Percentiles rank a stretch among this genome's conserved stretches.
These are phyloP conservation scores for Brenthis ino DNA, from an alignment of 2,888 invertebrate genomes.

Conservation along the genomic window DNA sequence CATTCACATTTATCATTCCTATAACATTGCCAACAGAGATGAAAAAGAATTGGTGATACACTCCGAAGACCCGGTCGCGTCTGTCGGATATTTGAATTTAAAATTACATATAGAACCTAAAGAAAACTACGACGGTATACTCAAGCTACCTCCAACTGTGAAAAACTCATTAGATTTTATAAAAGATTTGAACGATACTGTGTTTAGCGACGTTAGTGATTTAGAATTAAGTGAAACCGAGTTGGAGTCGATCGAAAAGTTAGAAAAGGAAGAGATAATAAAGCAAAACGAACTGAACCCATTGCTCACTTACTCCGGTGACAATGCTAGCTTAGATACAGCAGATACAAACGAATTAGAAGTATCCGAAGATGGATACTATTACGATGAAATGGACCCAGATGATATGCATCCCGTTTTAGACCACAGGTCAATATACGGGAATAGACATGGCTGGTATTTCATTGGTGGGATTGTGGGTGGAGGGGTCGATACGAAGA, in stretches of 20 bases:
- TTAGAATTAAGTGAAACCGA: slow-evolving; percentile 85
- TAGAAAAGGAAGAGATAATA: slow-evolving; percentile 73
- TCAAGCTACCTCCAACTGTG: slow-evolving; percentile 70
- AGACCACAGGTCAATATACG: slow-evolving; percentile 84
- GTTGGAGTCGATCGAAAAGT: slow-evolving; percentile 82
- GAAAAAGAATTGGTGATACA: slow-evolving; percentile 93
- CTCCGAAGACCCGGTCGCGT: slow-evolving; percentile 95
- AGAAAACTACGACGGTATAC: slow-evolving; percentile 67
- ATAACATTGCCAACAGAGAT: slow-evolving; percentile 83
- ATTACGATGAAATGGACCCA: slow-evolving; percentile 71
- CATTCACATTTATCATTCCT: slow-evolving; percentile 11
- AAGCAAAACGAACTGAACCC: slow-evolving; percentile 73
- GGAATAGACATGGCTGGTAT: slow-evolving; percentile 90
- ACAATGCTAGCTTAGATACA: slow-evolving; percentile 52
- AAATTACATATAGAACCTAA: slow-evolving; percentile 90
- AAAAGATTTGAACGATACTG: slow-evolving; percentile 84
- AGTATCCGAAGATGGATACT: slow-evolving; percentile 64
- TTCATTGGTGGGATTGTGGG: slow-evolving; percentile 92
- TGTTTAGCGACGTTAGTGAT: slow-evolving; percentile 85
- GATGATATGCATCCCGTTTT: slow-evolving; percentile 83
- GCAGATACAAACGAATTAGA: slow-evolving; percentile 61
- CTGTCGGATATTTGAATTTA: slow-evolving; percentile 96
- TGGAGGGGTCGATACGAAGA: slow-evolving; percentile 83
- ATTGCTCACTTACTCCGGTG: slow-evolving; percentile 64
- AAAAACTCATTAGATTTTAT: slow-evolving; percentile 84